Evolutionary conservation across 2,888 invertebrate species (phyloP).

Genomic region (Agrochola macilenta): DNA sequence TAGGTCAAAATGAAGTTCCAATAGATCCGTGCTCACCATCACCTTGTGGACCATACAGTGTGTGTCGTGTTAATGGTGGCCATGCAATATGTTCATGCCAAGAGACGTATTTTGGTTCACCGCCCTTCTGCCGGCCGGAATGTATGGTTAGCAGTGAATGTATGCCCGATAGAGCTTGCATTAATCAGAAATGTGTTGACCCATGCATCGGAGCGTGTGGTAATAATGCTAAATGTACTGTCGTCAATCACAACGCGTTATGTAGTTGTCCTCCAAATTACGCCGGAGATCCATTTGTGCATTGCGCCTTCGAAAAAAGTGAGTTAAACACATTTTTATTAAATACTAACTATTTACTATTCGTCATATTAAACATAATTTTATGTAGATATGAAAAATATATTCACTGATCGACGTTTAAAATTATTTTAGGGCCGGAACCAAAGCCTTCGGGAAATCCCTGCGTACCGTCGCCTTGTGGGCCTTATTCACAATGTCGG

Average conservation of each 20-base stretch:
- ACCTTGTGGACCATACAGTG: slow-evolving; percentile 95
- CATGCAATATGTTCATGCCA: slow-evolving; percentile 96
- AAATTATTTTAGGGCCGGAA: slow-evolving; percentile 87
- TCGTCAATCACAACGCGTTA: slow-evolving; percentile 96
- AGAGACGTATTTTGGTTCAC: slow-evolving; percentile 94
- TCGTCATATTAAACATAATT: background rate
- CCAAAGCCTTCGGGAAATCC: slow-evolving; percentile 92
- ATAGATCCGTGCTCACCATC: slow-evolving; percentile 91
- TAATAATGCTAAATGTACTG: slow-evolving; percentile 94
- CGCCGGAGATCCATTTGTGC: slow-evolving; percentile 95
- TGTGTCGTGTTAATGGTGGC: slow-evolving; percentile 93
- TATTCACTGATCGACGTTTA: slow-evolving; percentile 5
- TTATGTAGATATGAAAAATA: background rate
- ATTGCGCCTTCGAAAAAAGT: slow-evolving; percentile 93
- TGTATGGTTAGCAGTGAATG: slow-evolving; percentile 96
- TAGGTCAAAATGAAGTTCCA: slow-evolving; percentile 82
- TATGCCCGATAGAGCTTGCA: slow-evolving; percentile 94
- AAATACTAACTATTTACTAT: slow-evolving; percentile 8
- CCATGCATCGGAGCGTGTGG: slow-evolving; percentile 97
- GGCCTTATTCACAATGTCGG: slow-evolving; percentile 95
- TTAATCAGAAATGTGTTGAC: slow-evolving; percentile 94
- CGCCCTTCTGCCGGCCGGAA: slow-evolving; percentile 94
- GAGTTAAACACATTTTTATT: slow-evolving; percentile 79
- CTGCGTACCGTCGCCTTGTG: slow-evolving; percentile 96
- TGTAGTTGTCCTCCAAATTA: slow-evolving; percentile 95